Conservation (phyloP, 2,888 invertebrate species). For the Catocala nupta region DNA sequence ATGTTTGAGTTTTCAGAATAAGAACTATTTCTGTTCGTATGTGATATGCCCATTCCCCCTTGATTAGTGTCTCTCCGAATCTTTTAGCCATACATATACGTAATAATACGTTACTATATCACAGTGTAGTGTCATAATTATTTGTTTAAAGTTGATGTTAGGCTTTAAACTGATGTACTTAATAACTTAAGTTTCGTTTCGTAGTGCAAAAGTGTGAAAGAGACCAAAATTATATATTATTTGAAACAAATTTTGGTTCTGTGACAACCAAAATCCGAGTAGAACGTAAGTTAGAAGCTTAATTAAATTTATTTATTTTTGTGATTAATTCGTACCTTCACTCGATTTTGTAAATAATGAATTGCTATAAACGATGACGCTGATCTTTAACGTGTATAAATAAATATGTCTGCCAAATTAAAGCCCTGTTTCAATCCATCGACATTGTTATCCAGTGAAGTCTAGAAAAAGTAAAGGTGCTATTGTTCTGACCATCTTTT, state of each 20-base stretch:
- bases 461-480: constrained; percentile 47
- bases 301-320: constrained; percentile 81
- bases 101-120: constrained; percentile 45
- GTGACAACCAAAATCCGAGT: constrained; percentile 78
- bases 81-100: constrained; percentile 40
- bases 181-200: constrained; percentile 67
- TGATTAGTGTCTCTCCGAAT: constrained; percentile 35
- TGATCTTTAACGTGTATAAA: constrained; percentile 85
- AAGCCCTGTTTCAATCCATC: constrained; percentile 65
- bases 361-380: constrained; percentile 83
- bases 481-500: constrained; percentile 58
- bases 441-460: constrained; percentile 22
- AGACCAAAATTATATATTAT: constrained; percentile 73
- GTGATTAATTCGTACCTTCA: constrained; percentile 83
- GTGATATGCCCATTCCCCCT: constrained; percentile 29
- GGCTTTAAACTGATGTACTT: constrained; percentile 71
- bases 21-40: constrained; percentile 29
- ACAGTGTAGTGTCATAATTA: constrained; percentile 64
- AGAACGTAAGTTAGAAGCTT: constrained; percentile 74
- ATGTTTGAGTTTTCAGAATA: constrained; percentile 29
- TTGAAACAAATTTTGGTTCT: constrained; percentile 67
- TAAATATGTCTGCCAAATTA: constrained; percentile 88
- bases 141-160: constrained; percentile 75
- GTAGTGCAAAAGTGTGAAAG: constrained; percentile 63
- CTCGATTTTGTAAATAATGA: constrained; percentile 84